Percentiles rank a stretch among this genome's conserved stretches.
phyloP scores from a whole-genome alignment of 1,140 invertebrate species.

The Leptinotarsa defecta region DNA sequence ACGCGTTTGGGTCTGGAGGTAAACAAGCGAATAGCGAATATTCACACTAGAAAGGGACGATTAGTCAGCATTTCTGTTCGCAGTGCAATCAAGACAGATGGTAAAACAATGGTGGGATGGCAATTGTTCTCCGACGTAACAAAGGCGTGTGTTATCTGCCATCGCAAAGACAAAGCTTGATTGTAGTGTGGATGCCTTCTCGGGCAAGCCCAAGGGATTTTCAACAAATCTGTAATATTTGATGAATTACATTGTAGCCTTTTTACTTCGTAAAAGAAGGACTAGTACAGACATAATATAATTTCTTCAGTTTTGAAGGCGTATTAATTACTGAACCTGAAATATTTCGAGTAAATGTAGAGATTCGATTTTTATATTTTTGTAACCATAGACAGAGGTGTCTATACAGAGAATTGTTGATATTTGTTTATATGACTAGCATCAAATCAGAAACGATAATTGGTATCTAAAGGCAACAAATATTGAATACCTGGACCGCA shows the following conservation, averaged over 20 bases:
- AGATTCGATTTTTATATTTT: no score
- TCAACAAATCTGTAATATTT: neutral
- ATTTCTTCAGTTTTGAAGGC: no score
- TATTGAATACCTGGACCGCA: no score
- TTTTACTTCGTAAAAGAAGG: no score
- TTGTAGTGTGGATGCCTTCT: neutral
- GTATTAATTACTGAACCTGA: no score
- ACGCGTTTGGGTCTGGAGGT: neutral
- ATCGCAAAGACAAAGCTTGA: constrained; percentile 6
- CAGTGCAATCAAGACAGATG: constrained; percentile 7
- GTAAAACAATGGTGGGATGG: constrained; percentile 4
- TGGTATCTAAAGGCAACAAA: no score
- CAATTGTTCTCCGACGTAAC: constrained; percentile 1
- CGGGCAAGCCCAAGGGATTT: neutral
- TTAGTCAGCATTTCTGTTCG: constrained; percentile 5
- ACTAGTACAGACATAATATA: no score
- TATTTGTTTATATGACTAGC: no score
- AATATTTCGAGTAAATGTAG: no score
- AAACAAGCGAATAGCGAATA: constrained; percentile 8
- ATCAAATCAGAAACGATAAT: no score
- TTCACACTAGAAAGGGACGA: constrained; percentile 7
- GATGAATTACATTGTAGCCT: neutral
- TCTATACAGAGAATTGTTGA: no score
- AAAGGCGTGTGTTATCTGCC: neutral
- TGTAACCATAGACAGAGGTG: no score